Evolutionary conservation across 1,140 invertebrate genomes (phyloP), one percentile per base, ranked within the genome.

Genomic region (Pseudoatta argentina): DNA sequence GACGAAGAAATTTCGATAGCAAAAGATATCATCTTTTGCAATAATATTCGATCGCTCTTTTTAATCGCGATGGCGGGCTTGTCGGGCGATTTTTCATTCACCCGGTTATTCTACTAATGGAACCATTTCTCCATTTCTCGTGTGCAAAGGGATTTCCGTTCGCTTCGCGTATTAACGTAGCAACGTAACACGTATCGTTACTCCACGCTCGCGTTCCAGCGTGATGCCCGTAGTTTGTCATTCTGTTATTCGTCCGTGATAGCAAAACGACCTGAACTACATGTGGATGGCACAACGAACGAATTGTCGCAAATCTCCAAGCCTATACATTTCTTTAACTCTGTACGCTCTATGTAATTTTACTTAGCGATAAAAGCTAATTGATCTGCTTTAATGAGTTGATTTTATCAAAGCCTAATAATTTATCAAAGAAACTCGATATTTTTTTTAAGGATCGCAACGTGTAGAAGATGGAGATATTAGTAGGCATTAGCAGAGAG

Each of bases 81-180:
- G 71, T 34, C 55, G 67, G 55, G 27, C 57, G 69, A 83, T 83
- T 83, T 83, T 83, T 83, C 79, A 83, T 83, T 51, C 69, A 34
- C 24, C 55, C 79, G 79, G 55, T 83, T 61, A 51, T 61, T 83
- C 44, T 69, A 30, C 79, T 75, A 61, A 75, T 75, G 79, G 79
- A 83, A 83, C 53, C 79, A 82, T 82, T 82, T 72, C 66, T 82
- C 53, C 79, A 82, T 72, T 82, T 63, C 69, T 83, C 79, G 24
- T 61, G 39, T 61, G 79, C 66, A 48, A 82, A 39, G 55, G 69
- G 39, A 83, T 83, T 73, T 83, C 55, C 79, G 79, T 51, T 61
- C 69, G 79, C 75, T 83, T 83, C 39, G 39, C 69, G 55, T 82
- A 82, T 75, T 83, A 83, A 83, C 71, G 55, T 73, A 83, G 59